Base-by-base conservation (phyloP, 2,797 vertebrate genomes). In the Aselliscus stoliczkanus region DNA sequence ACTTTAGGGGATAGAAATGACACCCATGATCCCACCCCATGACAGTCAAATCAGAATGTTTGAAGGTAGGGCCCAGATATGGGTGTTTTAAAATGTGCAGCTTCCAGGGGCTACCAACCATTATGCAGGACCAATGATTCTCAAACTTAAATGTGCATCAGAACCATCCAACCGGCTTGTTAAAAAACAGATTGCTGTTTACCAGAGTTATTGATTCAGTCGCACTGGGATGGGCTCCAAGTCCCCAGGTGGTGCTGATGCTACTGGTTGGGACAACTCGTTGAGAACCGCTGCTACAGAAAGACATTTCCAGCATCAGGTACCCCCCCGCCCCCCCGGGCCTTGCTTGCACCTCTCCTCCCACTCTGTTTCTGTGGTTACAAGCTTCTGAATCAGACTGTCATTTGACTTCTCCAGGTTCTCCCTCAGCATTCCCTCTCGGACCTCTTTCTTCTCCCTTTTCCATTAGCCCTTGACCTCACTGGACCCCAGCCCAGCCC, bases 291-390 rank as follows among this genome's bases (percentile, higher is more conserved):
- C 37, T 11, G 20, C 72, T 47, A 21, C 18, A 25, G 60, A 31
- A 23, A 37, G 13, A 3, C 3, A 3, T 23, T n/a, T 75, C 44
- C 31, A 23, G 5, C 2, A 5, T 54, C 52, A 1, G 0, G 31
- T 7, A 3, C 23, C 56, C 58, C 39, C n/a, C 8, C 58, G n/a
- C n/a, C 8, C 0, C 12, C 9, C 37, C 12, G 18, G 12, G 37
- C 62, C 29, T 21, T 0, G 21, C 47, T 56, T n/a, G 77, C 23
- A 23, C 54, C 75, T 29, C 17, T 14, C 47, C 1, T 29, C n/a
- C 50, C 25, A 0, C 9, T n/a, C 64, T 31, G 18, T 64, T 42
- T 58, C 42, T 56, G 21, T 85, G 79, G 77, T 84, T 56, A 52
- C 79, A 42, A 0, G 50, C 56, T 54, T 29, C 11, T 15, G 18